Base-by-base conservation (phyloP, 2,797 vertebrate genomes). In the Peromyscus eremicus region DNA sequence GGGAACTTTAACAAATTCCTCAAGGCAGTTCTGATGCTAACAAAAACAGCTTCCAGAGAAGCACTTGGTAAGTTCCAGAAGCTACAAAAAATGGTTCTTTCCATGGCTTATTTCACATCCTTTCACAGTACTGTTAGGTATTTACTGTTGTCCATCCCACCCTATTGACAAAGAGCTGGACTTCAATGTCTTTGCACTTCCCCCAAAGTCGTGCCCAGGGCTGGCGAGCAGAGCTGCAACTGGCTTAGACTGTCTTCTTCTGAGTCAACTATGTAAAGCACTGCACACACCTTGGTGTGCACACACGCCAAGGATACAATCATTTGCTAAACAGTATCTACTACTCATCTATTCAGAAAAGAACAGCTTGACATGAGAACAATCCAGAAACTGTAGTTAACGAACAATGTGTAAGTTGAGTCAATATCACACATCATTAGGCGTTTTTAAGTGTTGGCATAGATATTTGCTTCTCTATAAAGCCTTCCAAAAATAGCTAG, bases 21-120 rank as follows among this genome's bases (percentile, higher is more conserved):
- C 23, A 83, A 62, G 75, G 92, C 55, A 87, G 55, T 80, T 92
- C 34, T 66, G 43, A 83, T 19, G 2, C 27, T 68, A 76, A 57
- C 79, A 79, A 90, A 94, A 86, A 40, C 37, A 93, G 81, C 43
- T 94, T 27, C 27, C 83, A 75, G 34, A 94, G 81, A 83, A 89
- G 82, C 19, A 21, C 21, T 89, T 85, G 40, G 40, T 89, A 89
- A 70, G 17, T 94, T 77, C 14, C 29, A 76, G 34, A 83, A 37
- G 75, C 57, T 68, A 49, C 16, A 75, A 23, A 40, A 92, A 80
- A 64, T 34, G 80, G n/a, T 43, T 27, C 25, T 92, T 76, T 64
- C 32, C 7, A 17, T 6, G 37, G 25, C 66, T 46, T 64, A 82
- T 37, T 88, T 80, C n/a, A 55, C 68, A 87, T 34, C 23, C 64